Percentiles rank a stretch among this genome's conserved stretches.
Evolutionary conservation across 1,140 invertebrate species (phyloP).

Genomic region (Oryctes rhinoceros): DNA sequence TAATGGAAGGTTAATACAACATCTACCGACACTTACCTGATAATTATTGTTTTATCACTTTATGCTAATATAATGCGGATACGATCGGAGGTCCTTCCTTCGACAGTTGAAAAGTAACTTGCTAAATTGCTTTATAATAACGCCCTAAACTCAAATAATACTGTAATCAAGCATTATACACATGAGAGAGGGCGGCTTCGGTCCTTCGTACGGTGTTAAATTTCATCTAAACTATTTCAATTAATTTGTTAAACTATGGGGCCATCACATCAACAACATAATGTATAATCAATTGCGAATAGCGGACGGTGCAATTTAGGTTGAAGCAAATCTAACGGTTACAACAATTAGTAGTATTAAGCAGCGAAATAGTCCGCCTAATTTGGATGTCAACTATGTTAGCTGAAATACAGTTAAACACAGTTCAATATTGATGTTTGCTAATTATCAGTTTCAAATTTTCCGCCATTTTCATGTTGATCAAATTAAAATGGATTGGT

Average conservation of each 20-base stretch:
- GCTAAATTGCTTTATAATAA: constrained; percentile 25
- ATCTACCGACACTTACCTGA: neutral
- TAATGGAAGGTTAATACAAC: too few relatives aligned
- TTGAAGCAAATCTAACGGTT: neutral
- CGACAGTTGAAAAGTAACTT: neutral
- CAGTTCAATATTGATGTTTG: too few relatives aligned
- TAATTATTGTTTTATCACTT: neutral
- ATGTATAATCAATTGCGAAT: neutral
- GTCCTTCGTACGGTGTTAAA: neutral
- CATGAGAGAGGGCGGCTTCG: neutral
- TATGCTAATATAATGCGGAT: neutral
- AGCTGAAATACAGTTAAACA: too few relatives aligned
- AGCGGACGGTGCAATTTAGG: neutral
- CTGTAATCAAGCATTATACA: constrained; percentile 13
- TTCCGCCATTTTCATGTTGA: too few relatives aligned
- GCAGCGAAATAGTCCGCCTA: too few relatives aligned
- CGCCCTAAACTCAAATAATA: constrained; percentile 24
- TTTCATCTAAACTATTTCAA: constrained; percentile 25
- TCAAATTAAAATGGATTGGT: too few relatives aligned
- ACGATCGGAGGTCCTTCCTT: neutral
- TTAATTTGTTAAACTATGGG: neutral
- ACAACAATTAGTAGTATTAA: too few relatives aligned
- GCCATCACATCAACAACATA: neutral
- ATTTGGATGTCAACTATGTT: too few relatives aligned
- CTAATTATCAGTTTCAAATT: too few relatives aligned